Evolutionary conservation across 1,140 invertebrate species (phyloP).

Genomic region (Zaprionus capensis): DNA sequence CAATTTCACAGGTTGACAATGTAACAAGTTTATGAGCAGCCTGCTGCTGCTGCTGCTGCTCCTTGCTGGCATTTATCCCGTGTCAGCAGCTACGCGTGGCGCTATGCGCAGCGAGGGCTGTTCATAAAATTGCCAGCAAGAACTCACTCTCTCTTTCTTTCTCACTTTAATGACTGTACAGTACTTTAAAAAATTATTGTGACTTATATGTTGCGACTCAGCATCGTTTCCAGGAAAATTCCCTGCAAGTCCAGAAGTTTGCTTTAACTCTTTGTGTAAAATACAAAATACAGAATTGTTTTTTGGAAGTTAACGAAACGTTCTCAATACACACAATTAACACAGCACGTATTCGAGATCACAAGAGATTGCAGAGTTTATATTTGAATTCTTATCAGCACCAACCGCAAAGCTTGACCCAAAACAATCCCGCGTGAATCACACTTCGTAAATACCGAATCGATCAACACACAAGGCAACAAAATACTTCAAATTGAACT

Average conservation of each 20-base stretch:
- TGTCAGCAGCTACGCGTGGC: conserved; percentile 25
- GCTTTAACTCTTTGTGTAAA: not conserved
- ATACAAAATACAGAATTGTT: too few relatives aligned
- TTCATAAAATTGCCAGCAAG: not conserved
- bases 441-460: not conserved
- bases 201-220: not conserved
- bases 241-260: not conserved
- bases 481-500: not conserved
- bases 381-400: not conserved
- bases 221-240: not conserved
- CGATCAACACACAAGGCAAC: not conserved
- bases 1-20: conserved; percentile 61
- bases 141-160: not conserved
- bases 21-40: conserved; percentile 71
- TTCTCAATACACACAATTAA: not conserved
- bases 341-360: not conserved
- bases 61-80: conserved; percentile 36
- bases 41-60: conserved; percentile 6
- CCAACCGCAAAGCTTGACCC: not conserved
- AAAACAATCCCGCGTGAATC: not conserved
- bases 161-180: not conserved
- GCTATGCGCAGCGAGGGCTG: conserved; percentile 26
- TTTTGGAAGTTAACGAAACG: not conserved
- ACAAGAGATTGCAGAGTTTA: not conserved
- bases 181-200: not conserved